Evolutionary conservation across 1,140 invertebrate species (phyloP), one percentile per base, ranked within the genome.

Genomic region (Hesperophylax magnus): DNA sequence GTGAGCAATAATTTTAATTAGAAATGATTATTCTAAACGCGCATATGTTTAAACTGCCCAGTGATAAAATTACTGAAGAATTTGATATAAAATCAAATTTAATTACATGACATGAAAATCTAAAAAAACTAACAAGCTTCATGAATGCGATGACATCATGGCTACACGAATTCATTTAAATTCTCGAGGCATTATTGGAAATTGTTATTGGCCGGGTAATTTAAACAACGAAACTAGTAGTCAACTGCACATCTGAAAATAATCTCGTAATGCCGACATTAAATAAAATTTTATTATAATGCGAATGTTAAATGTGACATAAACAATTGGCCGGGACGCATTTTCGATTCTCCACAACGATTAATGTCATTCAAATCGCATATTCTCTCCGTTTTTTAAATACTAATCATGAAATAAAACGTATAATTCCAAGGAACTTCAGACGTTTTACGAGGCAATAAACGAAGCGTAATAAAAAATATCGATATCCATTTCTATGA

Each of bases 321-420:
- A 79, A 79, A 79, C 47, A 79, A 78, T 54, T 52, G 39, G n/a
- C 31, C 24, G 24, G 20, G 18, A 67, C 76, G 27, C 60, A 47
- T 47, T 47, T 47, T 47, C 39, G 39, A 47, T 47, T 39, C 56
- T 18, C 31, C 72, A 61, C 20, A 17, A 39, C 63, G 22, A 69
- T 69, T 69, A 69, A 52, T n/a, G 47, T 54, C 77, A 54, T 20
- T 71, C 39, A 79, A 79, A 79, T 58, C 61, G 61, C 77, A 72
- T 79, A 79, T 56, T 78, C 60, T 27, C 61, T 69, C 34, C 18
- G 56, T 77, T 78, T 77, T 63, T 78, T 67, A 53, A 71, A 71
- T 65, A 63, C 60, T 67, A 78, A 78, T 78, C 77, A 78, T 47
- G 15, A 8, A 78, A 53, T 52, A 67, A 69, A 61, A 77, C 54